phyloP scores from a whole-genome alignment of 2,797 vertebrate species.

The Myotis vivesi region DNA sequence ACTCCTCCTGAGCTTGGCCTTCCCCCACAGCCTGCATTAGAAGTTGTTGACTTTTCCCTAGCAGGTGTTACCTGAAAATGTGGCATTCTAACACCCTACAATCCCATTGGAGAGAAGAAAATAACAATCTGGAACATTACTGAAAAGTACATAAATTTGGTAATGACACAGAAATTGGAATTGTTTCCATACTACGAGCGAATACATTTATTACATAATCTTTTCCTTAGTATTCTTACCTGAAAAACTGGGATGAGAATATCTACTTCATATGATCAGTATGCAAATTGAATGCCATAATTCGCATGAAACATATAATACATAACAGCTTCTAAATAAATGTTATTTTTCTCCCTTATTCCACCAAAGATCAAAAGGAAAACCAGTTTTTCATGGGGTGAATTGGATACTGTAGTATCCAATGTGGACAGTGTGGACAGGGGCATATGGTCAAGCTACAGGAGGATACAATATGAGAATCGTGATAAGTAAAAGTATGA shows the following conservation, averaged over 20 bases:
- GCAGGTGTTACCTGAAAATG: neutral
- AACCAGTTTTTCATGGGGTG: neutral
- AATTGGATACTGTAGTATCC: neutral
- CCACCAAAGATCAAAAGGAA: neutral
- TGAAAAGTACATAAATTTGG: neutral
- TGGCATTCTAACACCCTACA: neutral
- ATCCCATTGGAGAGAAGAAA: neutral
- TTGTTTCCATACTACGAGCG: neutral
- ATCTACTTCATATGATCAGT: neutral
- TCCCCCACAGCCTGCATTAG: neutral
- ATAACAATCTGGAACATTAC: neutral
- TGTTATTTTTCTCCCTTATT: slow-evolving; percentile 26
- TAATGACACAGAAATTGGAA: neutral
- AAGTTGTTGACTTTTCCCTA: neutral
- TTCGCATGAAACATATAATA: neutral
- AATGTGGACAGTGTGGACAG: neutral
- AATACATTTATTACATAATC: neutral
- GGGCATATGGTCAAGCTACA: neutral
- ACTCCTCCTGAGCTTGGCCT: neutral
- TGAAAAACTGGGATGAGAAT: neutral
- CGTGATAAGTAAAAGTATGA: neutral
- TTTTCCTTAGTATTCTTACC: neutral
- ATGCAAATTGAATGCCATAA: neutral
- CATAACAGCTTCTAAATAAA: neutral
- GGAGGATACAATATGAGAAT: neutral